Evolutionary conservation across 1,140 invertebrate genomes (phyloP), one percentile per base, ranked within the genome.

Genomic region (Phymastichus coffea): DNA sequence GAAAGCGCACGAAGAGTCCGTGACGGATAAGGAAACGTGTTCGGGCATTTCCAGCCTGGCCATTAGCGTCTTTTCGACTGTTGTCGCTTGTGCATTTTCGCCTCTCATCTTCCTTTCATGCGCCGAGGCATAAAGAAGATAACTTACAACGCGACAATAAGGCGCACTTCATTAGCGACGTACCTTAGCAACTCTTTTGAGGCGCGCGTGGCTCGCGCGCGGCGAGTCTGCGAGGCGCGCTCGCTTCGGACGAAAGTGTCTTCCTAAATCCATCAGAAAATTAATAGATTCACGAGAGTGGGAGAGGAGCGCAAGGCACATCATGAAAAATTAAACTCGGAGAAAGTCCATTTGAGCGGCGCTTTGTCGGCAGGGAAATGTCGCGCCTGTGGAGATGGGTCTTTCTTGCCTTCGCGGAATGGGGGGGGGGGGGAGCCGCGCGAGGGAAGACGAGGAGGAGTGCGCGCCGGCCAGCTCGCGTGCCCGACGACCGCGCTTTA

Each of bases 11-110:
- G 60, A 63, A 66, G 66, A 70, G 70, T 68, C 67, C 69, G 74
- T 74, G 70, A 70, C 73, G 64, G 69, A 76, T 75, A 69, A 71
- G 66, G 53, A 74, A 66, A 69, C 73, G 74, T 76, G 73, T 75
- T 62, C 61, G 9, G 52, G 70, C 70, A 74, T 74, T 61, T 67
- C 57, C 62, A 63, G 55, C n/a, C 63, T 63, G 46, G 56, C 68
- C 62, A 63, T 74, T 72, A 71, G 64, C 57, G 47, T 72, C 63
- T 63, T 70, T 68, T 69, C 57, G 30, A 70, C 60, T 52, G 17
- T 30, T 59, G 47, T 30, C 55, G 19, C 55, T 53, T 53, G 46
- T 59, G 49, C 49, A 49, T 59, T 44, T 48, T 60, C 51, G 38
- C 7, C 33, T 53, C 49, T 52, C 57, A 54, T 53, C 57, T 47